Base-by-base conservation (phyloP, 92 coral and sea anemone species). In the Muricea muricata region DNA sequence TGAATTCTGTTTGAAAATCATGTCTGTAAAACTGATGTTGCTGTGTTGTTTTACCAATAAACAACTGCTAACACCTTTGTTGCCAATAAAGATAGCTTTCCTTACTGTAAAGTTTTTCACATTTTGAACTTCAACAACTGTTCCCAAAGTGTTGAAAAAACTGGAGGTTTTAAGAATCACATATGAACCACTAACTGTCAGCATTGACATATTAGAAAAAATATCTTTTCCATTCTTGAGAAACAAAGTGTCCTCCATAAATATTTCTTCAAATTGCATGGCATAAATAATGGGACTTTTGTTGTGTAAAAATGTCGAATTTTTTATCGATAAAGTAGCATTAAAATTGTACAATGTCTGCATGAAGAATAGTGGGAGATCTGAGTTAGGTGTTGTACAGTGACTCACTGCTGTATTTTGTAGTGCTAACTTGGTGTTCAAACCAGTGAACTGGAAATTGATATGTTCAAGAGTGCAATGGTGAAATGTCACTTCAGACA, bases 61-160 rank as follows among this genome's bases (percentile, higher is more conserved):
- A 58, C 83, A 78, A 65, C 83, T 78, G 33, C 83, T 72, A 26
- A 5, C 58, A 5, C 40, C 63, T 48, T 75, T 28, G 65, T 78
- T 78, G 18, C 56, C 35, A 11, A 39, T 4, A 78, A 78, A 78
- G 13, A 35, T 21, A 33, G 58, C 31, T 26, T 58, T 57, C 6
- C 40, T 78, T 58, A 35, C 69, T 7, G 52, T 78, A 35, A 58
- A 57, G n/a, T 78, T 57, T 8, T 33, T 56, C 65, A 39, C 52
- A 58, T 29, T 57, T 21, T 21, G 37, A 17, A 78, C 69, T n/a
- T 78, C 71, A 7, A 78, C 58, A 1, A 33, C 48, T 11, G 70
- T 34, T 21, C 83, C 70, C 34, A 56, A 78, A 33, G 69, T 56
- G 1, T 58, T 55, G 46, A 24, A 32, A 78, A 78, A 56, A 17